These are phyloP conservation scores for Mongoloraphidia duomilia DNA, from an alignment of 2,888 invertebrate species.

Conservation along the genomic window DNA sequence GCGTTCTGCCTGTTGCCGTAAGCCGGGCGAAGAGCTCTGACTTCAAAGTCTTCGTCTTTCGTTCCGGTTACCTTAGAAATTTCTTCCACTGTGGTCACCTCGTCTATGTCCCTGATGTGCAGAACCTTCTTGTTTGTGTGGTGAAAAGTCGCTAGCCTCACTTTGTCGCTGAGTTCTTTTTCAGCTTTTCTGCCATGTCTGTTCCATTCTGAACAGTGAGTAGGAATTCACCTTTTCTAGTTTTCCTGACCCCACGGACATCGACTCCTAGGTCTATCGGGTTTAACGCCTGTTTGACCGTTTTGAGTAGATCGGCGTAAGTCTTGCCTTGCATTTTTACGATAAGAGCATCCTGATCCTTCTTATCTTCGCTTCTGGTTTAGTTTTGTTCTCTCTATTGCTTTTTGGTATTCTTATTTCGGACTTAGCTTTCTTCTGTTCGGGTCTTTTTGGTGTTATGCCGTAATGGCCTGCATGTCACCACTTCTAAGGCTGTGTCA, in stretches of 20 bases:
- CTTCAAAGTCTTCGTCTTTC: neutral
- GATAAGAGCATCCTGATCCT: neutral
- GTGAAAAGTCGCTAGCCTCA: too few relatives aligned
- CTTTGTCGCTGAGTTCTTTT: too few relatives aligned
- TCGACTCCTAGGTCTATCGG: slow-evolving; percentile 3
- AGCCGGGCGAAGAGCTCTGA: too few relatives aligned
- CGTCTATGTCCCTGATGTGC: too few relatives aligned
- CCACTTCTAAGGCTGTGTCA: neutral
- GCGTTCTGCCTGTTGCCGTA: too few relatives aligned
- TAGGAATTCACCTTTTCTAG: slow-evolving; percentile 1
- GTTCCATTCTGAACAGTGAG: slow-evolving; percentile 1
- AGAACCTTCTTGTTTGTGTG: too few relatives aligned
- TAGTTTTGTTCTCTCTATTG: too few relatives aligned
- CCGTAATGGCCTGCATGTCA: too few relatives aligned
- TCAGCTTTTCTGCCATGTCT: slow-evolving; percentile 4
- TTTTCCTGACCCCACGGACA: neutral
- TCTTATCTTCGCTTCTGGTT: neutral
- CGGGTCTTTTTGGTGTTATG: neutral
- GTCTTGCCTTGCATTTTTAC: neutral
- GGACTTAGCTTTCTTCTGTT: too few relatives aligned
- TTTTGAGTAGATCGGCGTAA: slow-evolving; percentile 5
- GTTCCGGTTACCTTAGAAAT: neutral
- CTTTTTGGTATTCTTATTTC: too few relatives aligned
- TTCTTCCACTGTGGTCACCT: slow-evolving; percentile 3
- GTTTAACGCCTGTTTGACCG: slow-evolving; percentile 2